Evolutionary conservation across 2,888 invertebrate genomes (phyloP), one percentile per base, ranked within the genome.

Genomic region (Ochropacha duplaris): DNA sequence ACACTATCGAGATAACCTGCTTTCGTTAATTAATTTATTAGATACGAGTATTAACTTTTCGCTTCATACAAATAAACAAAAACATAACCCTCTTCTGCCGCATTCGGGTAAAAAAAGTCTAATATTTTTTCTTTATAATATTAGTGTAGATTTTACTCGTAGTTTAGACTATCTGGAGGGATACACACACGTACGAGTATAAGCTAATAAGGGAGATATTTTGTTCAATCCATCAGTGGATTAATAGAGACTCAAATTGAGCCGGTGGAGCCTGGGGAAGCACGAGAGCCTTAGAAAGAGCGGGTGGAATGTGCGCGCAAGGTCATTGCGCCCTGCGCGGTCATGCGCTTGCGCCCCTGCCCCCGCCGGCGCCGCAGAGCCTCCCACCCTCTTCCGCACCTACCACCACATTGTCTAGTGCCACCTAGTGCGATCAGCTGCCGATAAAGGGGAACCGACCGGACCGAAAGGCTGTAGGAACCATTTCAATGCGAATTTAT

Each of bases 251-350:
- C 83, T 82, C 81, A 81, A 80, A 80, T 78, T 78, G 77, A 64
- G 72, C 59, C 71, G 67, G 81, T 79, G 80, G 75, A 79, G 81
- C 74, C 78, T 78, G 83, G 83, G 84, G 83, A 80, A 77, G 81
- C 82, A 82, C 83, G 79, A 83, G 87, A 87, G 85, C 82, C 83
- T 79, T 75, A 82, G 81, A 81, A 82, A 82, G 84, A 86, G 84
- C 88, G 84, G 82, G 79, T 77, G 91, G 90, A 87, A 90, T 91
- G 90, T 84, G 87, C 88, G 84, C 83, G 86, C 92, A 92, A 92
- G 92, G 92, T 92, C 92, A 92, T 92, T 92, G 92, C 90, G 91
- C 92, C 88, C 90, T 86, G 89, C 90, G 89, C 92, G 92, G 92
- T 92, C 92, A 92, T 90, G 90, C 86, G 87, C 91, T 82, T 83